Evolutionary conservation across 1,140 invertebrate species (phyloP), one percentile per base, ranked within the genome.

Genomic region (Tetragonula clypearis): DNA sequence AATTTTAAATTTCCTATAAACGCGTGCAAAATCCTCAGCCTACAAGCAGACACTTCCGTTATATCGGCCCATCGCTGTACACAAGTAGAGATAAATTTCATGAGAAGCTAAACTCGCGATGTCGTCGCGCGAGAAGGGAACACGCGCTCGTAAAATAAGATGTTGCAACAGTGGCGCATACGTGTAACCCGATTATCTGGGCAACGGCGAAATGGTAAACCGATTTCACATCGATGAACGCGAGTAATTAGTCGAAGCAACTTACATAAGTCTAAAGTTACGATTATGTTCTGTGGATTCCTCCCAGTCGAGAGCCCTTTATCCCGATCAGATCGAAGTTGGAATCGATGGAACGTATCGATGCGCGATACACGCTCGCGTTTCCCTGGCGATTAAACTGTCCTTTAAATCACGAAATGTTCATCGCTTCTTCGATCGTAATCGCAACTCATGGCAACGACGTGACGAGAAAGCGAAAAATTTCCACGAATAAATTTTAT

Each of bases 191-290:
- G 75, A 84, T 84, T 84, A 84, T 35, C 56, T 23, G 21, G 53
- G 26, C 56, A 53, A 58, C 62, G n/a, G 56, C 30, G 55, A 30
- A 26, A 49, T 80, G 77, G 69, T 66, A 73, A 85, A 80, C 49
- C 58, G 58, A 80, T 73, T 80, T 85, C 77, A 15, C 78, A 21
- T 49, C 58, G 77, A 35, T 35, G 62, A 72, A 66, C 81, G 82
- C 56, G 55, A 79, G 58, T 74, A 85, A 85, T 85, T 80, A 73
- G 68, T 80, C 69, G 83, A 80, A 85, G 79, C 58, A 80, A 71
- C 69, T 68, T 65, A 68, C 66, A 0, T 21, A 80, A 53, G 69
- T 74, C 49, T 9, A 19, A 49, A 79, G 56, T 84, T 84, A 79
- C 66, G 83, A 85, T 85, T 80, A 80, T 66, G 60, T 58, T n/a